Conservation (phyloP, 1,140 invertebrate genomes). For the Varroa destructor region DNA sequence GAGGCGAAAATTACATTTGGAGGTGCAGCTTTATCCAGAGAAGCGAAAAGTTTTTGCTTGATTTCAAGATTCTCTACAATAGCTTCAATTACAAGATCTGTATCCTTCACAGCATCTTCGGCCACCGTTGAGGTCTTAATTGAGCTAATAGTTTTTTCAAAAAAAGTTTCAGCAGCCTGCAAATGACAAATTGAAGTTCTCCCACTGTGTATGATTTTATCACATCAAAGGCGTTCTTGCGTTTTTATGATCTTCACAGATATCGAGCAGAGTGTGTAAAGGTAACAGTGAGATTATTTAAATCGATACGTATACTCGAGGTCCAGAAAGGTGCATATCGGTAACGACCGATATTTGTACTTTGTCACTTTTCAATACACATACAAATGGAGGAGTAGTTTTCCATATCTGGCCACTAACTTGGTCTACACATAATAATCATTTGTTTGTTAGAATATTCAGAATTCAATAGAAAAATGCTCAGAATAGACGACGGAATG, state of each 20-base stretch:
- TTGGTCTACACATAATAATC: no score
- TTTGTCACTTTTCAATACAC: no score
- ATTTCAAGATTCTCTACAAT: conserved; percentile 68
- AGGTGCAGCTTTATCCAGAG: conserved; percentile 43
- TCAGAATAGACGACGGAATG: no score
- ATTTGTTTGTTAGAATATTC: no score
- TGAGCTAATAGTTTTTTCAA: conserved; percentile 48
- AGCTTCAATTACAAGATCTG: conserved; percentile 71
- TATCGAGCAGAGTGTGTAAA: neutral
- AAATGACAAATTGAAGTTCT: conserved; percentile 31
- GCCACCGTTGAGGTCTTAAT: conserved; percentile 52
- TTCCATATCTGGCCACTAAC: no score
- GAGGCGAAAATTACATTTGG: conserved; percentile 54
- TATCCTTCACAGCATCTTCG: conserved; percentile 47
- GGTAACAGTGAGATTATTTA: no score
- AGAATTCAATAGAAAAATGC: no score
- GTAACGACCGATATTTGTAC: no score
- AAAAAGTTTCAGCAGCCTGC: conserved; percentile 51
- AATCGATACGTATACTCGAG: no score
- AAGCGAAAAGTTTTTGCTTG: conserved; percentile 62
- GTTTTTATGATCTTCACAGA: conserved; percentile 5
- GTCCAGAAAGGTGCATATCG: no score
- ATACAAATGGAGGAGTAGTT: no score
- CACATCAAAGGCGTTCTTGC: neutral
- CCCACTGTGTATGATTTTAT: conserved; percentile 14